Base-by-base conservation (phyloP, 1,140 invertebrate genomes). In the Drosophila aff. region DNA sequence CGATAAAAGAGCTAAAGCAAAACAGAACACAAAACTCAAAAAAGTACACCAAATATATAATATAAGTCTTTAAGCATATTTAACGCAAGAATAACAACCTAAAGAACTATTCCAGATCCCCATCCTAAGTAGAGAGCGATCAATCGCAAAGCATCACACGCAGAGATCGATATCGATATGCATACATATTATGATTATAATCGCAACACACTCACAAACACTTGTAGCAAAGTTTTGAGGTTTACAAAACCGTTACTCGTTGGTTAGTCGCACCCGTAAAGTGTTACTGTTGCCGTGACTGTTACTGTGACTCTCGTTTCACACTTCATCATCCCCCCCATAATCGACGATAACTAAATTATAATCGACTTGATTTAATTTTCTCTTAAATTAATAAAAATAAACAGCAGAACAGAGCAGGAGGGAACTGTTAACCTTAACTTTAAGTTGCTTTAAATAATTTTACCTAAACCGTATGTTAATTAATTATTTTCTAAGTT, bases 11-110 rank as follows among this genome's bases (percentile, higher is more conserved):
- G 63, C 68, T 58, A 49, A 69, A 28, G 52, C 21, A 73, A 73
- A 73, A 73, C 71, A 74, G 68, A 73, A 74, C 71, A 74, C 71
- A 74, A 41, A 74, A 74, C 71, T 74, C 71, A 74, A 74, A 74
- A 73, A 74, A 74, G 71, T 74, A 74, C 71, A 74, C 71, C 71
- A 74, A 74, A 74, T 74, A 74, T 74, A 74, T 74, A 73, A 73
- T 61, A 73, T 74, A 74, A 74, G 71, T 73, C 71, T 73, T 61
- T 74, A 74, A 74, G 71, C 71, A 74, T 74, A 74, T 74, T 74
- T 73, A 73, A 61, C 71, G 71, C 53, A 74, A 61, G 52, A 73
- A 61, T 74, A 74, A 73, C 53, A 38, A 11, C 69, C 66, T 23
- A 40, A 72, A 52, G 23, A 71, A 40, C 63, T 55, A 71, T 71